Conservation (phyloP, 2,888 invertebrate species). For the Drosophila heteroneura region DNA sequence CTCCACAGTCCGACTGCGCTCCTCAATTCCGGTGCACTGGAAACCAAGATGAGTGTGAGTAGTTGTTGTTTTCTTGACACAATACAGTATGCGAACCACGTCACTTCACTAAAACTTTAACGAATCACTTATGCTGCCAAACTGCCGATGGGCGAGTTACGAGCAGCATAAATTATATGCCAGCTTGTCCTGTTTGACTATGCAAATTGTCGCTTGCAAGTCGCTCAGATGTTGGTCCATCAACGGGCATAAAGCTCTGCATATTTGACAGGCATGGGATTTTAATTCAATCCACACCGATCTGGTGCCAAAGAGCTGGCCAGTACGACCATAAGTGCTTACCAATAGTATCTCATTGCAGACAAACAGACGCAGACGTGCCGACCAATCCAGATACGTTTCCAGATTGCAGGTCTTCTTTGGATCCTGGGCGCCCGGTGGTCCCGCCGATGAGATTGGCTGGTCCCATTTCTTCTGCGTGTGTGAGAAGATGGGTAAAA, state of each 20-base stretch:
- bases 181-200: conserved; percentile 11
- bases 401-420: conserved; percentile 86
- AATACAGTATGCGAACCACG: conserved; percentile 46
- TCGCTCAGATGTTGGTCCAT: conserved; percentile 23
- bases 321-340: conserved; percentile 35
- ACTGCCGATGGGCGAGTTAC: conserved; percentile 63
- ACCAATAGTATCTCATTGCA: conserved; percentile 85
- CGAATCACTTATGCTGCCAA: conserved; percentile 62
- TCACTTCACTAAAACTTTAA: conserved; percentile 66
- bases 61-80: conserved; percentile 39
- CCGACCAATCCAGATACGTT: conserved; percentile 85
- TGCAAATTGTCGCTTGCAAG: conserved; percentile 23
- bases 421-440: conserved; percentile 78
- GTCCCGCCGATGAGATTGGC: conserved; percentile 74
- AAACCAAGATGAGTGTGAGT: conserved; percentile 30
- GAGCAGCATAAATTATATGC: conserved; percentile 69
- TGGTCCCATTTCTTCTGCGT: conserved; percentile 66
- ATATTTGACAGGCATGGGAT: conserved; percentile 59
- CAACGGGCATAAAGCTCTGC: conserved; percentile 33
- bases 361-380: conserved; percentile 84
- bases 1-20: conserved; percentile 84
- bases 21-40: conserved; percentile 84
- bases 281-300: conserved; percentile 64
- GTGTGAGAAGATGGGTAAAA: conserved; percentile 58
- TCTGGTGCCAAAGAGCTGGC: not conserved